Base-by-base conservation (phyloP, 2,113 vertebrate genomes). In the Pipra filicauda region DNA sequence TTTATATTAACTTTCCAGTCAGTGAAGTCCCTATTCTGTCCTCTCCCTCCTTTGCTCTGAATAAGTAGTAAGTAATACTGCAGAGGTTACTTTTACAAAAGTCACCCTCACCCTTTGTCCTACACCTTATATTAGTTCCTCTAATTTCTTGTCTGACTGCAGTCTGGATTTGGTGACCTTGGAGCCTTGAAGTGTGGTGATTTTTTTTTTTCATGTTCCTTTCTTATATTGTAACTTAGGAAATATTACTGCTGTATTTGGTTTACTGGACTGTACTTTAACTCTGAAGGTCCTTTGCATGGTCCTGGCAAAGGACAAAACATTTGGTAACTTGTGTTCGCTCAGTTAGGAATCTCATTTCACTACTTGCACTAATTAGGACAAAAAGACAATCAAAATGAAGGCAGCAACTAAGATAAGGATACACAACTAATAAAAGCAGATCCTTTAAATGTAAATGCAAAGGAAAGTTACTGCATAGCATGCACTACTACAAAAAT, bases 21-120 rank as follows among this genome's bases (percentile, higher is more conserved):
- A 80, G 55, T 59, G 66, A 82, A 88, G n/a, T 71, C 37, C 30
- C 61, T 86, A 31, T 85, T 85, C 64, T 88, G 28, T 89, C n/a
- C 37, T 62, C 14, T 76, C 31, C 20, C 35, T 79, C 52, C 55
- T 81, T 70, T 51, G 18, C 51, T 71, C 46, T 7, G 22, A 76
- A 76, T 67, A 46, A 84, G 28, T 58, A 72, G 21, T 24, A 44
- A 19, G 39, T 44, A 86, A 83, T 69, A 54, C 37, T 17, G 46
- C 61, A 92, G 69, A 84, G 85, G 73, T 83, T 92, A 81, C 52
- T 88, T 74, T 78, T 69, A 61, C 20, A 84, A 89, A 92, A 90
- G 41, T 81, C 37, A 69, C 59, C 26, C 22, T 92, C 28, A 78
- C 27, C 57, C 44, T 93, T 94, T 95, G 65, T 90, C 48, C 83